Evolutionary conservation across 2,113 vertebrate genomes (phyloP), one percentile per base, ranked within the genome.

Genomic region (Neotragus pygmaeus): DNA sequence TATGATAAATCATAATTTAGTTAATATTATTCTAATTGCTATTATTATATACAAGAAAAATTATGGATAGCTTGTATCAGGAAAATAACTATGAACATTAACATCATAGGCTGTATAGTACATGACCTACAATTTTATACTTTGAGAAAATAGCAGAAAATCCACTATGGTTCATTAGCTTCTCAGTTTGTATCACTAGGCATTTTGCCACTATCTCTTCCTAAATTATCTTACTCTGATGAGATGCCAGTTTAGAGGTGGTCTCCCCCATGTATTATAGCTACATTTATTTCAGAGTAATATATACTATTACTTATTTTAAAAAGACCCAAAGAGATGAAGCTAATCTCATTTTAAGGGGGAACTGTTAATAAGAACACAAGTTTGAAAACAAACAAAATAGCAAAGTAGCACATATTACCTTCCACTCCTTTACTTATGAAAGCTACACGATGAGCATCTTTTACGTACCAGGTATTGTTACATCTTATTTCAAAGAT

Each of bases 141-240:
- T 83, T 92, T 15, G 58, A 93, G 17, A 64, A 97, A 94, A 94
- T 1, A 88, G n/a, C 43, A 64, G 17, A 87, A 97, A 95, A 96
- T 36, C 7, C 25, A 90, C 33, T 95, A 51, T 81, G 83, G 55
- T 53, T 94, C 62, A 91, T 95, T 86, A 95, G 33, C 43, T 51
- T 91, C 39, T 30, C 27, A 92, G 58, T 88, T 94, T 85, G 49
- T 73, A 83, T 89, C 33, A 82, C 49, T 82, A 66, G 17, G 36
- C 23, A 94, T 33, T 64, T 89, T 93, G 78, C 33, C 25, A 83
- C 17, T 4, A 11, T 92, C 43, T 95, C 66, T 88, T 88, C 30
- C 36, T 81, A 66, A 96, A 89, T 91, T 45, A 95, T 19, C 19
- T 58, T 81, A 87, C 7, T 75, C 17, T 81, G 30, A 82, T 64